These are phyloP conservation scores for Eospalax fontanierii DNA, from an alignment of 2,797 vertebrate species.

Conservation along the genomic window DNA sequence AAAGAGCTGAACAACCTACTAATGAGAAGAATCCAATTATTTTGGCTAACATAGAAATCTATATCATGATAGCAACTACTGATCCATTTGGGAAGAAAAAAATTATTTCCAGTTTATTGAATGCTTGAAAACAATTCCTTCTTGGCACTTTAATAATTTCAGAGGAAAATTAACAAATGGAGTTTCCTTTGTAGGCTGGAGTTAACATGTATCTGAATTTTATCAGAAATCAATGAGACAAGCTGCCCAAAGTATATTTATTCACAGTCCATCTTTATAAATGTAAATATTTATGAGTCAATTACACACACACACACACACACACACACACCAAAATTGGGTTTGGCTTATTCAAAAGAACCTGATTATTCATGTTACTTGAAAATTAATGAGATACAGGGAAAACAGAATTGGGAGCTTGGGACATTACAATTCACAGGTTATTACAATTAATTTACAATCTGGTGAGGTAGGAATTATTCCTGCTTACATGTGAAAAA, in stretches of 20 bases:
- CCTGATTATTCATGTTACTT: neutral
- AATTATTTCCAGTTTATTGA: constrained; percentile 7
- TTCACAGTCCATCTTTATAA: neutral
- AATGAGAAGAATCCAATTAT: neutral
- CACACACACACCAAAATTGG: neutral
- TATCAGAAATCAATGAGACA: neutral
- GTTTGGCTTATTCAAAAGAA: constrained; percentile 27
- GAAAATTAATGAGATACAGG: constrained; percentile 31
- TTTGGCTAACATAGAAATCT: neutral
- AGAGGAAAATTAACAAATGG: constrained; percentile 28
- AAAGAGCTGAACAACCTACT: neutral
- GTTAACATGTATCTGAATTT: neutral
- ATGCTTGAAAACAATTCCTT: neutral
- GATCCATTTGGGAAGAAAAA: neutral
- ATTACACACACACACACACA: neutral
- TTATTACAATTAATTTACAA: neutral
- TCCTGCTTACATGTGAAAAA: neutral
- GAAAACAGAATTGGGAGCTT: neutral
- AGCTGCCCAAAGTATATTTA: neutral
- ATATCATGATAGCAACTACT: neutral
- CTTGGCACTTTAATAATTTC: constrained; percentile 11
- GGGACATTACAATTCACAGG: neutral
- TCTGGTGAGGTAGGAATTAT: neutral
- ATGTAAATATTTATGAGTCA: neutral
- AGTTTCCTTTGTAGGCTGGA: neutral